Base-by-base conservation (phyloP, 1,140 invertebrate genomes). In the Sinonovacula constricta region DNA sequence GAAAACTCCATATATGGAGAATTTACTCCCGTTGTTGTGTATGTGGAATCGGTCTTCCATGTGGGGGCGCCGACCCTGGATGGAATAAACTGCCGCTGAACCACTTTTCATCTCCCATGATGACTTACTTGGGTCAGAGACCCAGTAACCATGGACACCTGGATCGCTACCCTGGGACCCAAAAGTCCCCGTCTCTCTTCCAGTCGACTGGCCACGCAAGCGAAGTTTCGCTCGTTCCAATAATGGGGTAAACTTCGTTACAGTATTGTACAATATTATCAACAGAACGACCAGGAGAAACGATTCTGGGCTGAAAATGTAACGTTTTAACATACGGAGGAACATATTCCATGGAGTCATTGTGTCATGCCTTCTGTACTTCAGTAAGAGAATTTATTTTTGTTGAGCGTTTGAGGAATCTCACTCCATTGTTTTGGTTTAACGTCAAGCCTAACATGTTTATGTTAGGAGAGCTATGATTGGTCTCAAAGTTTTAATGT, bases 31-130 rank as follows among this genome's bases (percentile, higher is more conserved):
- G 70, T 90, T 86, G 87, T 95, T 93, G 77, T 95, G 94, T 36
- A 96, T 93, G 53, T 95, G 95, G 90, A 96, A 97, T 82, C 96
- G 93, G 91, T 98, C 97, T 93, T 98, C 97, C 97, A 98, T 98
- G 66, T 95, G 94, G 63, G 94, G 93, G 88, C 97, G 92, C 57
- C 96, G 93, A 18, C 97, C 97, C 90, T 97, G 95, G 45, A 98
- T 93, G 18, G 97, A 97, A 92, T 95, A 98, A 56, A 94, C 96
- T 26, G 95, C 95, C 84, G 95, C 94, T 74, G 94, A 92, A 10
- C 93, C 93, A 75, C 94, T 93, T 85, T 94, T 93, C 53, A 95
- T 91, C 87, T 97, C 94, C 96, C 96, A 97, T 18, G 87, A 86
- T 10, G 82, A 86, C 59, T 83, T 86, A 3, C 51, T 84, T 45